A percentile compares a stretch with the other conserved stretches of the same genome.
phyloP scores from a whole-genome alignment of 2,113 vertebrate species.

The Oophaga pumilio region DNA sequence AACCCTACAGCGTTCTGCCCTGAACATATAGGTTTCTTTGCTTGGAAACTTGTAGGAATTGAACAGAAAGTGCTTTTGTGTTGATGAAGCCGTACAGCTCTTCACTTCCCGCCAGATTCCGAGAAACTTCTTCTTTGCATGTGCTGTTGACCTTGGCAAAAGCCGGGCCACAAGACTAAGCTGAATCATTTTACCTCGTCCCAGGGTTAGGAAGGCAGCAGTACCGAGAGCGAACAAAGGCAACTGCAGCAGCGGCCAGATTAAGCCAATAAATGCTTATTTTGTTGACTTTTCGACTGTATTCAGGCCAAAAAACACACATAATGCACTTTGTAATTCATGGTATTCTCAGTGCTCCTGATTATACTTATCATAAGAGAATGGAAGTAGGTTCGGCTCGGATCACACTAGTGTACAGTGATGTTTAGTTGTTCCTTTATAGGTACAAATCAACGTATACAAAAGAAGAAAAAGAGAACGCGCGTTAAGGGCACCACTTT shows the following conservation, averaged over 20 bases:
- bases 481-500: too few species aligned
- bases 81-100: constrained; percentile 35
- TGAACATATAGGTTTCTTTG: neutral
- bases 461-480: too few species aligned
- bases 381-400: too few species aligned
- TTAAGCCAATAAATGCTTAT: neutral
- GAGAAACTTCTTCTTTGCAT: constrained; percentile 31
- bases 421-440: too few species aligned
- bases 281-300: neutral
- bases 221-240: constrained; percentile 12
- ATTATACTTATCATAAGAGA: neutral
- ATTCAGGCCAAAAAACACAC: neutral
- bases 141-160: constrained; percentile 48
- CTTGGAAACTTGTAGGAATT: neutral
- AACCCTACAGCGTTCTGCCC: constrained; percentile 23
- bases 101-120: constrained; percentile 37
- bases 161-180: constrained; percentile 22
- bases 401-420: too few species aligned
- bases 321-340: neutral
- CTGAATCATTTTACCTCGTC: constrained; percentile 43
- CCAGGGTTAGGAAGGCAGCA: neutral
- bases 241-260: neutral
- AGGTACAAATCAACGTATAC: too few species aligned
- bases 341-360: too few species aligned
- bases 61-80: constrained; percentile 36